Base-by-base conservation (phyloP, 35 echinoderm and acorn worm species). In the Stichopus chloronotus region DNA sequence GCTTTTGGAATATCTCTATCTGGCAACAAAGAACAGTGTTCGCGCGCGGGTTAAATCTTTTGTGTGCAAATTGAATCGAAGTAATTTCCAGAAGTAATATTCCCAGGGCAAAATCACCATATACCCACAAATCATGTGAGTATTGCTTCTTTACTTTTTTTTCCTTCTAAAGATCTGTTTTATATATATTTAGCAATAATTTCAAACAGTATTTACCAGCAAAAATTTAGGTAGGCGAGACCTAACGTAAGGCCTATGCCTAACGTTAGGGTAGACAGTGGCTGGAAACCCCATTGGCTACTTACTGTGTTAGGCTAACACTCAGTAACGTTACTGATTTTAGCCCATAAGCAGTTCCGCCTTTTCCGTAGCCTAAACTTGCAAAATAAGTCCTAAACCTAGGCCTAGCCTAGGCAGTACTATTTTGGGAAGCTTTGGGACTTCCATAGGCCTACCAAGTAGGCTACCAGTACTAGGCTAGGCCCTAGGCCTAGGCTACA, bases 151-250 rank as follows among this genome's bases (percentile, higher is more conserved):
- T 69, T 69, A 69, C 63, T 69, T 69, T 69, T 69, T 69, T 69
- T 69, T 69, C 63, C 63, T 69, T 69, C 63, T 69, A 69, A 69
- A 69, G 63, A 69, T 69, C 63, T 19, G 63, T 69, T 69, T 69
- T 69, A 69, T 69, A 69, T 69, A 69, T 69, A 69, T 69, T 69
- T 69, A 69, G 63, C 63, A 69, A 69, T 69, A 69, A 69, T 69
- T 69, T 69, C 63, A 69, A 19, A 9, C 63, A 69, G 63, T 69
- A 69, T 19, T 69, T 69, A 69, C 63, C 63, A 9, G 63, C 63
- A 69, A 69, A 69, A 69, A 69, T 69, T 69, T 69, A 69, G 63
- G 19, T 69, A 69, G 63, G 63, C 63, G 8, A 69, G 63, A 19
- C 63, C 63, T 69, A 9, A 69, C 8, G 63, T 69, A 69, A 69